Evolutionary conservation across 2,113 vertebrate genomes (phyloP).

Genomic region (Sinocyclocheilus maitianheensis): DNA sequence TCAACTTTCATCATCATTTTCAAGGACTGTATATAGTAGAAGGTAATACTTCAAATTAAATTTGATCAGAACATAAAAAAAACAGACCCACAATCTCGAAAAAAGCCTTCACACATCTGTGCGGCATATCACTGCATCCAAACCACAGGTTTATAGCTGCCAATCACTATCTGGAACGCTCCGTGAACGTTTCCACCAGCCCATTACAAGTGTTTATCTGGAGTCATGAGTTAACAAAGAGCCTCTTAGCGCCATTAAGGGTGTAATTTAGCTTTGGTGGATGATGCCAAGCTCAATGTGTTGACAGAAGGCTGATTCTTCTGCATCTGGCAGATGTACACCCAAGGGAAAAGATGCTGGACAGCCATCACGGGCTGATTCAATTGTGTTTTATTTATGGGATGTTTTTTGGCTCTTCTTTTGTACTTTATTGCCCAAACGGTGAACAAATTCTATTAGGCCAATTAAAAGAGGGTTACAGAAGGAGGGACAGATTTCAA

Average conservation of each 20-base stretch:
- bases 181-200: neutral
- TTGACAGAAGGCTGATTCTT: conserved; percentile 48
- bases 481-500: neutral
- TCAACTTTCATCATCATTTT: conserved; percentile 21
- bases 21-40: neutral
- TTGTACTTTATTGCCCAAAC: conserved; percentile 32
- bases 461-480: conserved; percentile 41
- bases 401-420: conserved; percentile 49
- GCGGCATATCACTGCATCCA: neutral
- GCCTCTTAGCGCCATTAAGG: conserved; percentile 50
- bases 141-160: neutral
- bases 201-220: conserved; percentile 13
- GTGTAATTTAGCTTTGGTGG: conserved; percentile 51
- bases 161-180: conserved; percentile 13
- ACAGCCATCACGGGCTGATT: conserved; percentile 42
- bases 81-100: neutral
- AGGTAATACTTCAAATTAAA: neutral
- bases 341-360: conserved; percentile 46
- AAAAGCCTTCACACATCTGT: conserved; percentile 2
- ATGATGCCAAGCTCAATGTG: conserved; percentile 50
- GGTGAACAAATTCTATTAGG: conserved; percentile 51
- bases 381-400: conserved; percentile 55
- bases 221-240: conserved; percentile 50
- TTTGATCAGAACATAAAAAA: neutral
- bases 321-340: conserved; percentile 49